Evolutionary conservation across 2,797 vertebrate species (phyloP), one percentile per base, ranked within the genome.

Genomic region (Oophaga sylvatica): DNA sequence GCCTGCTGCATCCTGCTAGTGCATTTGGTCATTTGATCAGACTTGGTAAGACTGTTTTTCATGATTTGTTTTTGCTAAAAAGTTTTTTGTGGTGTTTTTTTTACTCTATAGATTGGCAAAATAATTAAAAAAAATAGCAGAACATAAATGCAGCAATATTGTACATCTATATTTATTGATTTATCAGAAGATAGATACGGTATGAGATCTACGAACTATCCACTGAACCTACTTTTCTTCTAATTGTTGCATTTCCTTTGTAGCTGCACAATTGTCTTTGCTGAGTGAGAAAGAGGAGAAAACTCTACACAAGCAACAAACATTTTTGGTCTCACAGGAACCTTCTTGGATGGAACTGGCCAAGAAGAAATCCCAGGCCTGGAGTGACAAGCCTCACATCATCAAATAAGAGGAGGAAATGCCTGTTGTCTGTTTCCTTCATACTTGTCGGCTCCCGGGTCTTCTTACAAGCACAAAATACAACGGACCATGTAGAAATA

Each of bases 281-380:
- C 90, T 84, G 60, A 90, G 53, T 5, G 94, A 95, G 59, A 95
- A 92, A 80, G 97, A 97, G 67, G 94, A 96, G 85, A 95, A 90
- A 90, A 95, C 92, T 89, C 92, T 91, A 82, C 80, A 92, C 7
- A 95, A 93, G 93, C 93, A 96, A 93, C 91, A 92, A 92, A 90
- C 90, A 63, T 91, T 93, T 12, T 90, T 95, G 59, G 95, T 95
- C 53, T 87, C 92, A 0, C 92, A 93, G 45, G 96, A 98, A 91
- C 98, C 98, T 0, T 97, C 94, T 0, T 99, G 98, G 98, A 97
- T 99, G 97, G 98, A 99, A 89, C 93, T 99, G 87, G 98, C 98
- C 84, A 99, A 98, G 93, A 98, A 98, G 91, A 99, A 99, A 91
- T 97, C 98, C 0, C 96, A 98, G 94, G 98, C 98, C 59, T 99